A percentile compares a stretch with the other conserved stretches of the same genome.
Conservation (phyloP, 1,140 invertebrate genomes). For the Aricia agestis region DNA sequence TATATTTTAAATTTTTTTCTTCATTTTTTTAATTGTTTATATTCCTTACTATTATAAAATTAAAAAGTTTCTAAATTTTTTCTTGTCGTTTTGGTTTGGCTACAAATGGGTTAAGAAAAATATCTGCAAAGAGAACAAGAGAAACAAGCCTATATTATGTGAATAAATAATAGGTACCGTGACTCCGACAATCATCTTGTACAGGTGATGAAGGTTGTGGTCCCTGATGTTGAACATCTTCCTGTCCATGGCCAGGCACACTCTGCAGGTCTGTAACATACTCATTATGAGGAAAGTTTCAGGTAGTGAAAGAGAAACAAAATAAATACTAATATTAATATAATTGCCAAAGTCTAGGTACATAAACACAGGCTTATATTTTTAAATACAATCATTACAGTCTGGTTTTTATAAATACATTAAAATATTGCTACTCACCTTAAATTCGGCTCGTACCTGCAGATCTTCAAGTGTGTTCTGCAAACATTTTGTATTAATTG, state of each 20-base stretch:
- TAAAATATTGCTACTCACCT: background rate
- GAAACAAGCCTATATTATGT: too few species aligned
- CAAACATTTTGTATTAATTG: background rate
- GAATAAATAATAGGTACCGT: conserved; percentile 6
- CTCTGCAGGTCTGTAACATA: conserved; percentile 15
- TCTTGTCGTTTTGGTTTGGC: too few species aligned
- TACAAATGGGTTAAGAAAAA: background rate
- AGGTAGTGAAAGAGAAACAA: too few species aligned
- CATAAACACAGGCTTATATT: too few species aligned
- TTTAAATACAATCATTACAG: too few species aligned
- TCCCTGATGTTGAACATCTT: conserved; percentile 27
- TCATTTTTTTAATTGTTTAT: too few species aligned
- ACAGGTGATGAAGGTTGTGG: conserved; percentile 8
- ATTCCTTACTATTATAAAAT: too few species aligned
- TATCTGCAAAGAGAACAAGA: background rate
- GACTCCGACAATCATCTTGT: conserved; percentile 21
- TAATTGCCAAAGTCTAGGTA: too few species aligned
- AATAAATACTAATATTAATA: background rate
- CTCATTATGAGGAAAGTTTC: too few species aligned
- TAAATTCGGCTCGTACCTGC: background rate
- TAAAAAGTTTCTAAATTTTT: too few species aligned
- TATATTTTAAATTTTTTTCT: too few species aligned
- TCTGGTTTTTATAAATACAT: background rate
- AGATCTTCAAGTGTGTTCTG: background rate
- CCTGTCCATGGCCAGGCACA: conserved; percentile 22